A percentile compares a stretch with the other conserved stretches of the same genome.
Evolutionary conservation across 2,888 invertebrate species (phyloP).

Genomic region (Chymomyza amoena): DNA sequence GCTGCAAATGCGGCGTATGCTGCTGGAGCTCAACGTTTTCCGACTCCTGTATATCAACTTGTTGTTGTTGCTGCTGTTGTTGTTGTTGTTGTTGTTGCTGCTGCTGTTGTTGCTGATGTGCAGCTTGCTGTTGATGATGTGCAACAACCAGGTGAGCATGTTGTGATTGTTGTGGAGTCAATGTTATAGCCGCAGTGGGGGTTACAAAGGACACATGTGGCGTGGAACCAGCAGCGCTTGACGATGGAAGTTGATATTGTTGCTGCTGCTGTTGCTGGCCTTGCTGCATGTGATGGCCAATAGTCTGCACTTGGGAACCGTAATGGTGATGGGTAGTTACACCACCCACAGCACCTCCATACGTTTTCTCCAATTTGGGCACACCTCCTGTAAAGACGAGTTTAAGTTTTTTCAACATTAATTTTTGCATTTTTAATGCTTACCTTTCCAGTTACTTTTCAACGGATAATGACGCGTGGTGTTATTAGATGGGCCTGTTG

Average conservation of each 20-base stretch:
- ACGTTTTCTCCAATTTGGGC: slow-evolving; percentile 73
- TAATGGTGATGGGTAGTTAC: slow-evolving; percentile 73
- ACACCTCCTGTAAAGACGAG: slow-evolving; percentile 38
- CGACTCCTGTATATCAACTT: slow-evolving; percentile 45
- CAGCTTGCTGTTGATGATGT: slow-evolving; percentile 28
- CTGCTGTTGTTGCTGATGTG: slow-evolving; percentile 1
- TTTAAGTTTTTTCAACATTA: not conserved
- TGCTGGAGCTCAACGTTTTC: slow-evolving; percentile 37
- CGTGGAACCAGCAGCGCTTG: slow-evolving; percentile 61
- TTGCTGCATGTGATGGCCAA: slow-evolving; percentile 60
- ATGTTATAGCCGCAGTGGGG: slow-evolving; percentile 57
- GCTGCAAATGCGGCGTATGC: slow-evolving; percentile 35
- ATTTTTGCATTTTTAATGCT: not conserved
- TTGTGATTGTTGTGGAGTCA: slow-evolving; percentile 50
- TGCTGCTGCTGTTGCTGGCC: slow-evolving; percentile 41
- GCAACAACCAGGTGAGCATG: slow-evolving; percentile 35
- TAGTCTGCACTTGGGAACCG: slow-evolving; percentile 58
- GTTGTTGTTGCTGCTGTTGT: not conserved
- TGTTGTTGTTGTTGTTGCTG: not conserved
- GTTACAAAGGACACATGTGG: slow-evolving; percentile 71
- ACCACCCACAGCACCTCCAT: slow-evolving; percentile 51
- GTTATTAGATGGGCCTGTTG: slow-evolving; percentile 41
- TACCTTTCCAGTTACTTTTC: slow-evolving; percentile 68
- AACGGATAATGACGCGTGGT: slow-evolving; percentile 65
- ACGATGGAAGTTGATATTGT: slow-evolving; percentile 76